Evolutionary conservation across 2,797 vertebrate genomes (phyloP).

Genomic region (Enteromius trimaculatus): DNA sequence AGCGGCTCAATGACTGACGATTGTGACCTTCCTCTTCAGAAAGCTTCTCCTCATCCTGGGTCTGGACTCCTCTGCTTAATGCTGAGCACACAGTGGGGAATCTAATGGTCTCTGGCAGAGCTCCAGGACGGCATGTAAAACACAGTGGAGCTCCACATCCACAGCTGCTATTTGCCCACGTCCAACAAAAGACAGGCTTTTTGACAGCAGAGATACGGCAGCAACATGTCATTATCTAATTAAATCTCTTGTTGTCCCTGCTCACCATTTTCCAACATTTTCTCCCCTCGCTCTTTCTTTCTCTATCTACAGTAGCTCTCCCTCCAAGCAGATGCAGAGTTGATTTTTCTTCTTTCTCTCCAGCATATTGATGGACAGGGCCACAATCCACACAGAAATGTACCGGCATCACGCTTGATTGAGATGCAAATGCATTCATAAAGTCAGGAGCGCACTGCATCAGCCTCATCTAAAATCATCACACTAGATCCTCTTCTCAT

Average conservation of each 20-base stretch:
- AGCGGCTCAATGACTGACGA: neutral
- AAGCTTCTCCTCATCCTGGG: neutral
- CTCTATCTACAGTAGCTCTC: conserved; percentile 11
- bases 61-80: conserved; percentile 29
- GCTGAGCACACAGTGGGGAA: neutral
- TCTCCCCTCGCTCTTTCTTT: neutral
- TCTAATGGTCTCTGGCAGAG: conserved; percentile 42
- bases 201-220: conserved; percentile 41
- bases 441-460: conserved; percentile 26
- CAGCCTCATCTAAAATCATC: conserved; percentile 33
- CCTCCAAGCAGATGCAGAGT: conserved; percentile 1
- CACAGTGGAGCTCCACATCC: conserved; percentile 38
- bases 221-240: conserved; percentile 54
- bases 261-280: conserved; percentile 37
- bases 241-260: conserved; percentile 50
- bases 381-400: conserved; percentile 24
- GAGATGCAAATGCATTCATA: conserved; percentile 54
- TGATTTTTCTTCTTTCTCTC: conserved; percentile 23
- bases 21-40: conserved; percentile 46
- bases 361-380: conserved; percentile 43
- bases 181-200: conserved; percentile 25
- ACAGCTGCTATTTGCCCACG: conserved; percentile 27
- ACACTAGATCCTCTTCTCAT: conserved; percentile 22
- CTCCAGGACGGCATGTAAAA: conserved; percentile 46
- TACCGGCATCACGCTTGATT: conserved; percentile 35